Evolutionary conservation across 1,140 invertebrate species (phyloP).

Genomic region (Brachionus plicatilis): DNA sequence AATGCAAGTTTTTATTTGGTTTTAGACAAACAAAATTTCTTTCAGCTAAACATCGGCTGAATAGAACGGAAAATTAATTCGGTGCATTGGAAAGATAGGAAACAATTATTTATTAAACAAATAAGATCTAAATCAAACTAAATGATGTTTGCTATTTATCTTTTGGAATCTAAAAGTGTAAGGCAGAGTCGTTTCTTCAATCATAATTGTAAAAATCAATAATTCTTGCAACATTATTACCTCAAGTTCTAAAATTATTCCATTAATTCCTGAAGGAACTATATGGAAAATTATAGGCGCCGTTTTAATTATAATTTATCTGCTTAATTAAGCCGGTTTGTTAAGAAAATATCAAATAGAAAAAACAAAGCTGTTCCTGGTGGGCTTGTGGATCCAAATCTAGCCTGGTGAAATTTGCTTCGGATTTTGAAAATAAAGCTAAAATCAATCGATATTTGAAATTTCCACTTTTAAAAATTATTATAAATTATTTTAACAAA

Average conservation of each 20-base stretch:
- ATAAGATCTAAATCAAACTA: not conserved
- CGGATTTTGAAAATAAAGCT: not conserved
- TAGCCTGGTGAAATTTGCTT: not conserved
- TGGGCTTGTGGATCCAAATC: not conserved
- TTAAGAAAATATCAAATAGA: not conserved
- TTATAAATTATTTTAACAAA: not conserved
- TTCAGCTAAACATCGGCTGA: not conserved
- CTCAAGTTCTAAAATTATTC: not conserved
- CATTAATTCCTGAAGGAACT: not conserved
- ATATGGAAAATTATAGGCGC: not conserved
- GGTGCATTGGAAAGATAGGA: not conserved
- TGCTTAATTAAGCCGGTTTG: not conserved
- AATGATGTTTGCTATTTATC: not conserved
- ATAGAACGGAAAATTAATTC: not conserved
- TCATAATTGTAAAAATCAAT: not conserved
- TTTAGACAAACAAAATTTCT: not conserved
- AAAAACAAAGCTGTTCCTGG: not conserved
- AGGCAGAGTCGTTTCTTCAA: not conserved
- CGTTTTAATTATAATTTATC: not conserved
- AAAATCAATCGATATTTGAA: not conserved
- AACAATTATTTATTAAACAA: not conserved
- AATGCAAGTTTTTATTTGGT: not conserved
- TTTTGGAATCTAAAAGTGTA: not conserved
- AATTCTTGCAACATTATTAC: not conserved
- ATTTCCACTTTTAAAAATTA: not conserved